phyloP scores from a whole-genome alignment of 2,113 vertebrate species.

The Antechinus flavipes region DNA sequence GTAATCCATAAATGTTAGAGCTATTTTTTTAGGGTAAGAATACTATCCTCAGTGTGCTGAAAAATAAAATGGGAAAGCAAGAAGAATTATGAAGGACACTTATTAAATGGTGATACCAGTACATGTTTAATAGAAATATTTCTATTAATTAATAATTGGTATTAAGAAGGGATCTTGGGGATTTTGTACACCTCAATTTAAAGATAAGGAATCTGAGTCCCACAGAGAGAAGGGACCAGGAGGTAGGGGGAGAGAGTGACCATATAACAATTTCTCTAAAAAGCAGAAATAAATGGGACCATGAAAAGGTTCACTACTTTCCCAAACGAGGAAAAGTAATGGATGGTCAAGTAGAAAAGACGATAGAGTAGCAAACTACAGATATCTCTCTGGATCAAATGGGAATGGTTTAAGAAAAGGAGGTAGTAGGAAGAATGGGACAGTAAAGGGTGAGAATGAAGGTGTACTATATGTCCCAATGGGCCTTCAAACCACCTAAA shows the following conservation, averaged over 20 bases:
- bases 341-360: background rate
- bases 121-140: background rate
- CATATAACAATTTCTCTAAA: background rate
- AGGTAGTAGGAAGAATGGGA: too few relatives aligned
- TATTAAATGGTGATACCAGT: background rate
- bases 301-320: background rate
- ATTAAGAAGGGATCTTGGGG: background rate
- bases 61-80: slow-evolving; percentile 13
- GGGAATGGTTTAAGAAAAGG: too few relatives aligned
- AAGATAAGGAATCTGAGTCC: background rate
- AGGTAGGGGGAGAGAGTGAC: background rate
- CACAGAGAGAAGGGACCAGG: background rate
- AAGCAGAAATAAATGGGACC: background rate
- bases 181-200: background rate
- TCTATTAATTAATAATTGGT: background rate
- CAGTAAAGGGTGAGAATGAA: too few relatives aligned
- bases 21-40: slow-evolving; percentile 60
- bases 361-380: background rate
- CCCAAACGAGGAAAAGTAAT: background rate
- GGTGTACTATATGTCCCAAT: background rate
- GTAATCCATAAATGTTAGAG: background rate
- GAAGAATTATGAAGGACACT: background rate
- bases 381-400: background rate
- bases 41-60: slow-evolving; percentile 36
- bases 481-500: background rate